Evolutionary conservation across 2,888 invertebrate species (phyloP).

Genomic region (Andrena trimmerana): DNA sequence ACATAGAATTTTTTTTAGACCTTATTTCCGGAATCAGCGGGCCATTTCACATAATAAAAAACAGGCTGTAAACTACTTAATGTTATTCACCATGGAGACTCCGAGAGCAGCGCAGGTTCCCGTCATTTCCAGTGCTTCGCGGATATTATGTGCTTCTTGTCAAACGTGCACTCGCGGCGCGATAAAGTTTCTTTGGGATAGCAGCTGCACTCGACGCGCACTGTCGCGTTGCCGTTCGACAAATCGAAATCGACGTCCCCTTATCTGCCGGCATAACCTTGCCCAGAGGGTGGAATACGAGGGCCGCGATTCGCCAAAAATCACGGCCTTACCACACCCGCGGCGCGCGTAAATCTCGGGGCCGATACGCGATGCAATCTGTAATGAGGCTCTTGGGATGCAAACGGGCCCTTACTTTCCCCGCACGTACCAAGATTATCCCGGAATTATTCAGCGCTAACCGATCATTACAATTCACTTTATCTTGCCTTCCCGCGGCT

Average conservation of each 20-base stretch:
- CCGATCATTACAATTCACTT: slow-evolving; percentile 81
- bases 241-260: slow-evolving; percentile 7
- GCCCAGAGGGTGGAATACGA: neutral
- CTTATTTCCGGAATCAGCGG: no score
- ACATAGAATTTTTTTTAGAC: no score
- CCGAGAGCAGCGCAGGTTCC: no score
- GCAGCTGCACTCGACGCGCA: neutral
- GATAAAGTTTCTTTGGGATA: neutral
- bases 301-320: slow-evolving; percentile 33
- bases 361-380: slow-evolving; percentile 56
- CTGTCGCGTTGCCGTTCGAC: neutral
- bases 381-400: slow-evolving; percentile 71
- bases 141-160: neutral
- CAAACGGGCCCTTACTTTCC: slow-evolving; percentile 73
- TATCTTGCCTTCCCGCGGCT: slow-evolving; percentile 63
- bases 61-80: no score
- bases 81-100: no score
- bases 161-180: neutral
- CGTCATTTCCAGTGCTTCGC: no score
- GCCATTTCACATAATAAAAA: no score
- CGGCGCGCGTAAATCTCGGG: slow-evolving; percentile 55
- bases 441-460: slow-evolving; percentile 78
- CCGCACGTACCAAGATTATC: slow-evolving; percentile 76
- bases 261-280: slow-evolving; percentile 24
- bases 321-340: neutral